Percentiles rank a stretch among this genome's conserved stretches.
Evolutionary conservation across 2,113 vertebrate species (phyloP).

Genomic region (Climacteris rufus): DNA sequence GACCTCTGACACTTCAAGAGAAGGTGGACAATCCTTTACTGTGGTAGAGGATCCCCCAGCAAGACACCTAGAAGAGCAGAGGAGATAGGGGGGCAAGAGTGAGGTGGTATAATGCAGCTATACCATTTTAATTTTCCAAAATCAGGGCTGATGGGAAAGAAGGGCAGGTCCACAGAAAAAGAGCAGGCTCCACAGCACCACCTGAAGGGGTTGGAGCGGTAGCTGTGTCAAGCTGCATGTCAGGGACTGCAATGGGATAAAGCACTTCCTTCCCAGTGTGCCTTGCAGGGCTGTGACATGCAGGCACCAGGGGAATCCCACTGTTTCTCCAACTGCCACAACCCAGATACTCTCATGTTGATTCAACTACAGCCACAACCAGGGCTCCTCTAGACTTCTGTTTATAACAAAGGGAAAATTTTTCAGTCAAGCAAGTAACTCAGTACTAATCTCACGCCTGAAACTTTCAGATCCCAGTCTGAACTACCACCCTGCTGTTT

Average conservation of each 20-base stretch:
- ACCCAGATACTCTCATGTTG: not conserved
- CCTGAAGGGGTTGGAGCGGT: accelerated
- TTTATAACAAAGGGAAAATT: not conserved
- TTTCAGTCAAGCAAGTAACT: not conserved
- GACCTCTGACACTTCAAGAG: not conserved
- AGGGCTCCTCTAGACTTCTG: not conserved
- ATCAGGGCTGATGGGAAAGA: not conserved
- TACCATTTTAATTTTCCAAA: not conserved
- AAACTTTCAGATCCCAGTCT: not conserved
- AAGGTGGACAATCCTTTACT: not conserved
- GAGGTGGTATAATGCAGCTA: not conserved
- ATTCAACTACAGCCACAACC: not conserved
- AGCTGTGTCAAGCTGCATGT: accelerated
- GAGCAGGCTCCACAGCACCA: accelerated
- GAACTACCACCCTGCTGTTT: not conserved
- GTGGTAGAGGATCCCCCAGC: accelerated
- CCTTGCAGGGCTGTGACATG: accelerated
- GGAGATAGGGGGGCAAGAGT: not conserved
- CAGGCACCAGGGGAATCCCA: not conserved
- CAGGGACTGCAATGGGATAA: too few relatives aligned
- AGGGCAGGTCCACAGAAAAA: not conserved
- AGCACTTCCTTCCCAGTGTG: accelerated
- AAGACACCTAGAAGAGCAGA: not conserved
- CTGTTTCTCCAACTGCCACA: accelerated
- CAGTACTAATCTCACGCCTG: not conserved